Evolutionary conservation across 2,113 vertebrate species (phyloP), one percentile per base, ranked within the genome.

Genomic region (Henicopernis longicauda): DNA sequence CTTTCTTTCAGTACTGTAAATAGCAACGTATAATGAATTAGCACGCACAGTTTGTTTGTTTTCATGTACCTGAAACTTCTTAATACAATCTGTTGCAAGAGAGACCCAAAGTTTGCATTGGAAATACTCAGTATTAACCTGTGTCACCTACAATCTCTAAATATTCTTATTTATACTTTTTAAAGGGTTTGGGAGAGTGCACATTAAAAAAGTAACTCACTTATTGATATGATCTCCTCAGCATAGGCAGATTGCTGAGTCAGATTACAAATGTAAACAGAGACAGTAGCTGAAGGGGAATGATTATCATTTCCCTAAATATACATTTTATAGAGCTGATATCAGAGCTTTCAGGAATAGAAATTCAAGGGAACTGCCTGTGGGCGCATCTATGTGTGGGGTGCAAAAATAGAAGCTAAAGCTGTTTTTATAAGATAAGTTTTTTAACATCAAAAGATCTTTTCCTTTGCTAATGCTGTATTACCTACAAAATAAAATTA

Each of bases 191-290:
- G 49, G 34, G 45, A 89, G 40, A 10, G 13, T 2, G 8, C 16
- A 45, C 21, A 31, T 69, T 45, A 27, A 82, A 89, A 47, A 78
- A 83, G 13, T 32, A 72, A 63, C 44, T 84, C 31, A n/a, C 27
- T 74, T 54, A 76, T 13, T 71, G 31, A 65, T 71, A 49, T 9
- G 23, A 79, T 82, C 63, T 90, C n/a, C 54, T 90, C 31, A 66
- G 20, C 25, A n/a, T 0, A 44, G 63, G 67, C 76, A 78, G 90
- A 91, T 32, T 72, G 80, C 77, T 89, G 91, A 95, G 88, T 91
- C 81, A 84, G 70, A 85, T 80, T 54, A 85, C 18, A 71, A 94
- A 89, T 19, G 73, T 91, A 93, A 94, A 94, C 63, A 92, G 77
- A 91, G 70, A 72, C 5, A 82, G 69, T 9, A 91, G 77, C 59